Evolutionary conservation across 1,140 invertebrate genomes (phyloP), one percentile per base, ranked within the genome.

Genomic region (Cherax quadricarinatus): DNA sequence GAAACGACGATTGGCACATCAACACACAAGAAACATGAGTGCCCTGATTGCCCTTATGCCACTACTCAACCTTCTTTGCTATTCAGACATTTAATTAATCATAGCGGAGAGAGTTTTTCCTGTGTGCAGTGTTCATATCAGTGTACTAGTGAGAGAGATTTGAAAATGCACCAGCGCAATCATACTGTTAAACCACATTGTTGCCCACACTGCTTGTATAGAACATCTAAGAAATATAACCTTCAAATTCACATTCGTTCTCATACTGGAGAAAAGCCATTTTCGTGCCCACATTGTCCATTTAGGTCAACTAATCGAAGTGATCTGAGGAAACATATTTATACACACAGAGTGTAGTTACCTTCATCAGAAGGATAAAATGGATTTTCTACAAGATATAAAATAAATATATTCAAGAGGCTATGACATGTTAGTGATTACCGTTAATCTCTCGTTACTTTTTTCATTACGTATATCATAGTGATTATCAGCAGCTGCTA

Each of bases 231-330:
- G 30, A 81, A 81, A n/a, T 81, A 81, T 18, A 81, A 81, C 51
- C 79, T 81, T 49, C 79, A 81, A 21, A 81, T 81, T 51, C 79
- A 81, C 16, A 81, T 81, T 49, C 70, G 70, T 24, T 75, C 70
- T 75, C 70, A 75, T n/a, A 75, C 70, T 21, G 70, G 70, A n/a
- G 70, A 81, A 24, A 81, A 81, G 79, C 79, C 79, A 81, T 81
- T 81, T 53, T 53, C 41, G 0, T 81, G 79, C 30, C 79, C 79
- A 53, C 51, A 81, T 81, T 81, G 79, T 51, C 79, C 79, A 51
- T 81, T 81, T n/a, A 81, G 79, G 16, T 81, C 79, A 18, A 81
- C 79, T 24, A 81, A 81, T n/a, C 49, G 79, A 81, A 81, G 79
- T 81, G 79, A 81, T 81, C 51, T 81, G 9, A 16, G 79, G n/a